A percentile compares a stretch with the other conserved stretches of the same genome.
These are phyloP conservation scores for Chloroceryle aenea DNA, from an alignment of 2,113 vertebrate species.

Conservation along the genomic window DNA sequence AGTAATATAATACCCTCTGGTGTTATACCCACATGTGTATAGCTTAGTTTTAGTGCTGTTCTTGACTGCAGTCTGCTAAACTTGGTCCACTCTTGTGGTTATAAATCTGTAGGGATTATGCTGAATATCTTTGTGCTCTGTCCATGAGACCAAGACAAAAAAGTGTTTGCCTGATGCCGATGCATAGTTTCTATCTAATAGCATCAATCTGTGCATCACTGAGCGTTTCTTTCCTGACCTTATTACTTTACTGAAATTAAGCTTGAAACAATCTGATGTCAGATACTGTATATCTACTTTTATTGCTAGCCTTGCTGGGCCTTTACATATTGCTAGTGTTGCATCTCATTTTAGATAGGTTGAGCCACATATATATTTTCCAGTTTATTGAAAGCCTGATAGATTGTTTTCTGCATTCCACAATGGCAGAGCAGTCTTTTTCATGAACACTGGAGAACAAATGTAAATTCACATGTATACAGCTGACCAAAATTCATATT, in stretches of 20 bases:
- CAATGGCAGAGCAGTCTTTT: conserved; percentile 64
- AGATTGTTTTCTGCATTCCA: conserved; percentile 75
- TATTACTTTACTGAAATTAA: conserved; percentile 87
- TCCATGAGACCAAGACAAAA: conserved; percentile 62
- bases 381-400: conserved; percentile 81
- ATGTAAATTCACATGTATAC: conserved; percentile 70
- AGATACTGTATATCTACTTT: conserved; percentile 84
- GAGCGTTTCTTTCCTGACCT: conserved; percentile 79
- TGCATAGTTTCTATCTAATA: conserved; percentile 63
- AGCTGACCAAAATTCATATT: conserved; percentile 75
- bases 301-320: conserved; percentile 79
- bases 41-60: conserved; percentile 45
- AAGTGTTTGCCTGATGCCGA: conserved; percentile 58
- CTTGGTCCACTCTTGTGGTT: conserved; percentile 27
- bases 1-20: conserved; percentile 22
- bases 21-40: conserved; percentile 29
- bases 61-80: conserved; percentile 28
- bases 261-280: conserved; percentile 85
- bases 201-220: conserved; percentile 80
- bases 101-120: conserved; percentile 65
- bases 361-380: conserved; percentile 81
- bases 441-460: conserved; percentile 72
- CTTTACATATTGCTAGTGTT: conserved; percentile 78
- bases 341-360: conserved; percentile 83
- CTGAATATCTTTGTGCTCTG: conserved; percentile 59